phyloP scores from a whole-genome alignment of 2,888 invertebrate genomes.

The Pachydiplax longipennis region DNA sequence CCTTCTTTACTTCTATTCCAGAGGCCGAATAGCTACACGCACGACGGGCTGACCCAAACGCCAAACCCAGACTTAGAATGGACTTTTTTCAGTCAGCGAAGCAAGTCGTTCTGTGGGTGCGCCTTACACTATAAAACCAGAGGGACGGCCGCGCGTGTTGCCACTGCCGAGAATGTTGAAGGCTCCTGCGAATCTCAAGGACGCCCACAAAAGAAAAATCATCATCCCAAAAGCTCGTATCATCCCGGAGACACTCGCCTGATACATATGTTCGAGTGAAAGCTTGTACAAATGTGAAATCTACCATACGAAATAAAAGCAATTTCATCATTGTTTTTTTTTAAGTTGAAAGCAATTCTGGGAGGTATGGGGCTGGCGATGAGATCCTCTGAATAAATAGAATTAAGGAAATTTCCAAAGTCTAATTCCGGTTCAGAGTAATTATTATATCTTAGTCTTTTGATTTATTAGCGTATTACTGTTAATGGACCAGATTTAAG shows the following conservation, averaged over 20 bases:
- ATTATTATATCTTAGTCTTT: too few relatives aligned
- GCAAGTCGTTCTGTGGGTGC: not conserved
- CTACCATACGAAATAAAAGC: too few relatives aligned
- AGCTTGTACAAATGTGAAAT: not conserved
- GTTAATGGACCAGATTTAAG: too few relatives aligned
- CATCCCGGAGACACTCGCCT: not conserved
- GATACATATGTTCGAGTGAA: not conserved
- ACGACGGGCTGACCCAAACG: not conserved
- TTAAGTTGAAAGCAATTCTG: too few relatives aligned
- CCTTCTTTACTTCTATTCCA: not conserved
- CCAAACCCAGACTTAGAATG: not conserved
- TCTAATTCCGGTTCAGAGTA: too few relatives aligned
- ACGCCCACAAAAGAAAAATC: not conserved
- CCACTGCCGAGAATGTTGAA: not conserved
- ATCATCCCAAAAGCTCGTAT: not conserved
- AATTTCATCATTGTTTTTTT: too few relatives aligned
- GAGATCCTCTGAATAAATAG: too few relatives aligned
- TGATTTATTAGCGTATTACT: too few relatives aligned
- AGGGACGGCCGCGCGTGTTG: not conserved
- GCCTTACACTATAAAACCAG: not conserved
- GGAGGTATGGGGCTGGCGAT: too few relatives aligned
- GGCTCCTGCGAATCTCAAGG: not conserved
- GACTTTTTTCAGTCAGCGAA: not conserved
- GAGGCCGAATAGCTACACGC: not conserved
- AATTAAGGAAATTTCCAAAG: too few relatives aligned